Conservation (phyloP, 2,888 invertebrate genomes). For the Omphaloscelis lunosa region DNA sequence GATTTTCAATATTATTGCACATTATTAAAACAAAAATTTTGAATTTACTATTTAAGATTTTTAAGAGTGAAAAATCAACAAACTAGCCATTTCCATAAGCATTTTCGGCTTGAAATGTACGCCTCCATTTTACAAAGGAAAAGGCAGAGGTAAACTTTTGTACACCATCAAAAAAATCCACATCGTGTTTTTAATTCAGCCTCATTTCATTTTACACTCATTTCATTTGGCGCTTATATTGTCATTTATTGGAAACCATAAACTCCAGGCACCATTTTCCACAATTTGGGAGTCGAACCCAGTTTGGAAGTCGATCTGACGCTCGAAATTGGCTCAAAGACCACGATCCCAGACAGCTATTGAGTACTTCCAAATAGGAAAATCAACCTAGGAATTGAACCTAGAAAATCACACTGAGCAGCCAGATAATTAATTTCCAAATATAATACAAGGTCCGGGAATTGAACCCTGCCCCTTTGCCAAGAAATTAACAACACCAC, state of each 20-base stretch:
- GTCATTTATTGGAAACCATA: neutral
- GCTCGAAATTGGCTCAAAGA: neutral
- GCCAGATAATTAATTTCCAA: no score
- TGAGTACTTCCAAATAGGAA: neutral
- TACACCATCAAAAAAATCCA: neutral
- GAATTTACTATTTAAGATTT: neutral
- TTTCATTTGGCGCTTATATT: no score
- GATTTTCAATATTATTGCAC: neutral
- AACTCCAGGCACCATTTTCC: neutral
- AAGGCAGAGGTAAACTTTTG: neutral
- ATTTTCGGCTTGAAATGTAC: neutral
- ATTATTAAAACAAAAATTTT: conserved; percentile 2
- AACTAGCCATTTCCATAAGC: no score
- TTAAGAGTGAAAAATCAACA: neutral
- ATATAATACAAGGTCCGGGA: neutral
- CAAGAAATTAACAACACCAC: neutral
- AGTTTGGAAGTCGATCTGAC: neutral
- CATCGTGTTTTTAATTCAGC: no score
- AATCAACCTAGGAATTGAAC: conserved; percentile 12
- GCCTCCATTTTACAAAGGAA: neutral
- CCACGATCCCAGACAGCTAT: no score
- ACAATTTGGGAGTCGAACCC: conserved; percentile 7
- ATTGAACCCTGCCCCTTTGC: conserved; percentile 9
- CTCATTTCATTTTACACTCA: neutral
- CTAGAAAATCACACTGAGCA: neutral